Base-by-base conservation (phyloP, 53 echinoderm and acorn worm species). In the Patiria pectinifera region DNA sequence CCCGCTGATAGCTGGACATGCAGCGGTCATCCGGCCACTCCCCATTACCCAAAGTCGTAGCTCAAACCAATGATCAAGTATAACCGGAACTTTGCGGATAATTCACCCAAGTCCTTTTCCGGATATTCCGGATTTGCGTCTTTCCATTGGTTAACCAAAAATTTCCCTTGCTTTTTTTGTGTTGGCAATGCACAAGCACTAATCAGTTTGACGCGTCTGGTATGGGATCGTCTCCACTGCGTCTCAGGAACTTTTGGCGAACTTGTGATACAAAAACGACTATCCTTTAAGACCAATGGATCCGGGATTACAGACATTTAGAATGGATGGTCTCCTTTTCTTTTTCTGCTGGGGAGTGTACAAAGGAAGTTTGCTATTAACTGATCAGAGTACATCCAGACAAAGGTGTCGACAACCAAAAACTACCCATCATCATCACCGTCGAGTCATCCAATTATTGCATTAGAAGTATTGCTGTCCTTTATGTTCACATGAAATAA, bases 81-180 rank as follows among this genome's bases (percentile, higher is more conserved):
- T 82, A 9, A 23, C 58, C 82, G 82, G 82, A 82, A 82, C 82
- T 21, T 15, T 22, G 53, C n/a, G 82, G 82, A 59, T 82, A 46
- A 74, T 18, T 15, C 48, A 6, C 46, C 5, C 48, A 60, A 60
- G 61, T 24, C 83, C 59, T 24, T 7, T 25, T 35, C 45, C 4
- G 84, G 62, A 84, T 84, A 63, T 58, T 66, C 84, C 69, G 84
- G 69, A 84, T 84, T 84, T 84, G 69, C 26, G 84, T 84, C 66
- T 62, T 58, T 84, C 21, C 82, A 23, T 48, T 82, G 82, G 82
- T 82, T 82, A 58, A 82, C 59, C 82, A 22, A 82, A 19, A 14
- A 8, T 19, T 48, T 11, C 59, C 23, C 59, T 53, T 53, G 46
- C 15, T 78, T 45, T 16, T 78, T 78, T 45, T 76, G 46, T 45